Percentiles rank a stretch among this genome's conserved stretches.
phyloP scores from a whole-genome alignment of 1,140 invertebrate species.

The Uloborus diversus region DNA sequence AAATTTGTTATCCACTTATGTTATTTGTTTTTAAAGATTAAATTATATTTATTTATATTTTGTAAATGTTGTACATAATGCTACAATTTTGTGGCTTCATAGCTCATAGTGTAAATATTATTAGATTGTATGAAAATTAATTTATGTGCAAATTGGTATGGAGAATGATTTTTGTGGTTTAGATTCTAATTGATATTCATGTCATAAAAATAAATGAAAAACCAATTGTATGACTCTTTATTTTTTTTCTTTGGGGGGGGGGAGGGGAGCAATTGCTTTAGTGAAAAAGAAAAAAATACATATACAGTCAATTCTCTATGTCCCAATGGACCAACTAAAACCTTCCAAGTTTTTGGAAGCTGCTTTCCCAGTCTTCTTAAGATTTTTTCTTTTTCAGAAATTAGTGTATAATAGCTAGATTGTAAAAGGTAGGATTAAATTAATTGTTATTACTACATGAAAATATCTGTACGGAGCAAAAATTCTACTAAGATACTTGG shows the following conservation, averaged over 20 bases:
- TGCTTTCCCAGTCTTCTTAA: not conserved
- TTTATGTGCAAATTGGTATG: conserved; percentile 48
- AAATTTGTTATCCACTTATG: not conserved
- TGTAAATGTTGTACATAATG: conserved; percentile 17
- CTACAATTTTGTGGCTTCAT: conserved; percentile 8
- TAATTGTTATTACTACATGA: not conserved
- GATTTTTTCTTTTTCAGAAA: not conserved
- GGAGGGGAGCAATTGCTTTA: not conserved
- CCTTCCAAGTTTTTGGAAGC: not conserved
- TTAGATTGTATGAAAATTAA: conserved; percentile 43
- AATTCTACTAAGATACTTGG: too few species aligned
- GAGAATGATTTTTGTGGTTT: conserved; percentile 43
- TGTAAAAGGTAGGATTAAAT: not conserved
- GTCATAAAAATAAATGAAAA: not conserved
- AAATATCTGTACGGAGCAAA: too few species aligned
- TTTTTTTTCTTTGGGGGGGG: not conserved
- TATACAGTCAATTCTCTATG: not conserved
- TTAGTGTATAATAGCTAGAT: not conserved
- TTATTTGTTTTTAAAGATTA: not conserved
- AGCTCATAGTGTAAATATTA: conserved; percentile 41
- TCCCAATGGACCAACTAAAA: not conserved
- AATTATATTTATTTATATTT: not conserved
- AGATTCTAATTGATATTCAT: conserved; percentile 21
- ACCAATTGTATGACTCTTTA: not conserved
- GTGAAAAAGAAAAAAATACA: not conserved